Conservation (phyloP, 1,140 invertebrate species). For the Bombus affinis region DNA sequence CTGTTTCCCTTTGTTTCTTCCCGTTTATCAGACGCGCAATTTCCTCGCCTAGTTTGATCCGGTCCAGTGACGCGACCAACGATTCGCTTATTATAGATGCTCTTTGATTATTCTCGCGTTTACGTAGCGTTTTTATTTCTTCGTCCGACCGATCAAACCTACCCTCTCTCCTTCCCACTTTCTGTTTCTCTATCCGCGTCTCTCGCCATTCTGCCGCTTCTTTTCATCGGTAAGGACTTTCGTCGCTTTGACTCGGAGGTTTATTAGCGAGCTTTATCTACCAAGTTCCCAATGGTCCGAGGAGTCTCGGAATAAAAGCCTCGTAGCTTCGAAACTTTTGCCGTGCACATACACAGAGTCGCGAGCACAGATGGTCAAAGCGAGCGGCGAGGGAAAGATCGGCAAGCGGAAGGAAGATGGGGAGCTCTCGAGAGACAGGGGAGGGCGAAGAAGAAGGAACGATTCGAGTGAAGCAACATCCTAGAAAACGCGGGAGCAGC, state of each 20-base stretch:
- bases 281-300: conserved; percentile 62
- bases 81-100: background rate
- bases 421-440: background rate
- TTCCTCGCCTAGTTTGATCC: background rate
- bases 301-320: conserved; percentile 65
- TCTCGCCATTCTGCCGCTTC: background rate
- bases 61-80: too few relatives aligned
- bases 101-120: background rate
- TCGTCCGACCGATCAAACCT: background rate
- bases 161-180: background rate
- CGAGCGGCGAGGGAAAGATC: background rate
- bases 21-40: background rate
- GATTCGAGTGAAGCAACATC: background rate
- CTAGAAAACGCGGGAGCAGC: background rate
- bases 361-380: conserved; percentile 61
- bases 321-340: conserved; percentile 62
- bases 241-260: conserved; percentile 66
- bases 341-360: conserved; percentile 31
- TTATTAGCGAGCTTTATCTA: conserved; percentile 73
- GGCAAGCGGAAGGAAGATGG: background rate
- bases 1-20: background rate
- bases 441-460: background rate
- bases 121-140: background rate
- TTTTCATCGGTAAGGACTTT: conserved; percentile 52
- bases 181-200: conserved; percentile 22